Base-by-base conservation (phyloP, 2,113 vertebrate genomes). In the Zosterops hypoxanthus region DNA sequence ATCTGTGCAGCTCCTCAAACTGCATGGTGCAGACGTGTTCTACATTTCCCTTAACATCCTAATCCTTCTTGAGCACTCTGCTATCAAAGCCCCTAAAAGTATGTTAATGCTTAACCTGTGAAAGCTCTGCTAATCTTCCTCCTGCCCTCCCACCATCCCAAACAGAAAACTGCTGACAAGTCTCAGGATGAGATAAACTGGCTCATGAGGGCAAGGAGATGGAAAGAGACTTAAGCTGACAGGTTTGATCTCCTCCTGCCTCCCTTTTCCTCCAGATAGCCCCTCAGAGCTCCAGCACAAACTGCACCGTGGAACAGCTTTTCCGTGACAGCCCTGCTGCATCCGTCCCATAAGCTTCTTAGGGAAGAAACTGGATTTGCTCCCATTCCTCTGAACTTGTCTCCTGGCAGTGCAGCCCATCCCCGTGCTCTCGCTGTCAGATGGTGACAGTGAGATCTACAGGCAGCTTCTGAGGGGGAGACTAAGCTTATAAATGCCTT, bases 401-500 rank as follows among this genome's bases (percentile, higher is more conserved):
- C 20, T 71, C 22, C 53, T 87, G 82, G 31, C 55, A 68, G n/a
- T 6, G 50, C 84, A 86, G 56, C 83, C 81, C 94, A 80, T 44
- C 86, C 85, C 79, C 33, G 29, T 52, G 79, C 78, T 83, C 63
- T 60, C 14, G 34, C 91, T 86, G 88, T 96, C 95, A 95, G 82
- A 90, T 12, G 26, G 44, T 89, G 97, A 95, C 97, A 84, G 68
- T 5, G 4, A 65, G 95, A 96, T 93, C 92, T 88, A 80, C 86
- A 73, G 64, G 71, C 75, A 0, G 86, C 70, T 89, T 86, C 87
- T 11, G 36, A 83, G 73, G 46, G 44, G 56, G 50, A 86, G 47
- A 59, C 76, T 95, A 92, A 95, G 96, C 96, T 94, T 94, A 41
- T 95, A 97, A 98, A 96, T 96, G 93, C 93, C 93, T 97, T 94